These are phyloP conservation scores for Sisor rabdophorus DNA, from an alignment of 2,113 vertebrate species.

Conservation along the genomic window DNA sequence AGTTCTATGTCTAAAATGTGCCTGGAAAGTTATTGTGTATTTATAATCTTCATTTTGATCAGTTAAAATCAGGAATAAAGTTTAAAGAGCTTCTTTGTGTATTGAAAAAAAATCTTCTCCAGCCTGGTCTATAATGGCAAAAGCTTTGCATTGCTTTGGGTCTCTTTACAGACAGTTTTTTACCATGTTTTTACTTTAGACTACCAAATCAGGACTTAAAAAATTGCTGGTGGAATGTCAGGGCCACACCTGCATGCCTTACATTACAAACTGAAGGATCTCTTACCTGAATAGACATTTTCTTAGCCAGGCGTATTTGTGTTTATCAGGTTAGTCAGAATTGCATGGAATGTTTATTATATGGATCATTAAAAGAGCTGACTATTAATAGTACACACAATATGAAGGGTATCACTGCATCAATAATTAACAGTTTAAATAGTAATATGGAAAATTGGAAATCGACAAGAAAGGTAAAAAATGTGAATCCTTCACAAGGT, in stretches of 20 bases:
- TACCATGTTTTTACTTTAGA: not conserved
- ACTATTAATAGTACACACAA: not conserved
- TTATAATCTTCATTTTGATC: not conserved
- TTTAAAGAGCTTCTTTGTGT: slow-evolving; percentile 34
- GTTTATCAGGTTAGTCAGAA: not conserved
- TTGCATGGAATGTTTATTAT: not conserved
- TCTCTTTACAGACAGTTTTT: not conserved
- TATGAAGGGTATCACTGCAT: not conserved
- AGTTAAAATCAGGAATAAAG: not conserved
- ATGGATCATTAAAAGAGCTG: not conserved
- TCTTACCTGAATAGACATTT: not conserved
- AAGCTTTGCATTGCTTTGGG: slow-evolving; percentile 23
- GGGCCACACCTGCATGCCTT: slow-evolving; percentile 24
- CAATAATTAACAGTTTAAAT: not conserved
- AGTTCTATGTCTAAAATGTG: not conserved
- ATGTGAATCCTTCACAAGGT: no score
- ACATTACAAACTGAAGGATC: not conserved
- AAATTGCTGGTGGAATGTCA: slow-evolving; percentile 12
- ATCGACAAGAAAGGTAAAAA: no score
- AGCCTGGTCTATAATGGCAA: slow-evolving; percentile 31
- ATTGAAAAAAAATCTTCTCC: slow-evolving; percentile 37
- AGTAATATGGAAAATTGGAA: not conserved
- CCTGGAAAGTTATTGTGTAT: slow-evolving; percentile 1
- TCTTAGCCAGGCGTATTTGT: not conserved
- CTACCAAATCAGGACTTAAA: not conserved